phyloP scores from a whole-genome alignment of 2,113 vertebrate species.

The Mobula hypostoma region DNA sequence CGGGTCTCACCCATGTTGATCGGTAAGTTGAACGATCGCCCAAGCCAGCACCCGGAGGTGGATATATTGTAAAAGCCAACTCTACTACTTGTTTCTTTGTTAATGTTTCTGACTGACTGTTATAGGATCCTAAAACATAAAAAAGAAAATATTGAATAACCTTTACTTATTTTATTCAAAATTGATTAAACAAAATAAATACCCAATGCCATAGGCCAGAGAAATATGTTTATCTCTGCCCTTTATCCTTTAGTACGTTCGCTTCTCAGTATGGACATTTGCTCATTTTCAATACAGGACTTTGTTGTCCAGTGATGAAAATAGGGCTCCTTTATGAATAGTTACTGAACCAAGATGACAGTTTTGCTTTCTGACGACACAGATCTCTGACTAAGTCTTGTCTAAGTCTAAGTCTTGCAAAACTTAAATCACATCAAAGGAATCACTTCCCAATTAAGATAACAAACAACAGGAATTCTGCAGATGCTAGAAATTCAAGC shows the following conservation, averaged over 20 bases:
- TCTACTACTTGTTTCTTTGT: conserved; percentile 41
- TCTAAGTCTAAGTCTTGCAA: too few relatives aligned
- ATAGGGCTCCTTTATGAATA: too few relatives aligned
- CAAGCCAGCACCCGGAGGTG: conserved; percentile 37
- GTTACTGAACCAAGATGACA: too few relatives aligned
- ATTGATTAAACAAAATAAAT: not conserved
- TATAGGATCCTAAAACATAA: not conserved
- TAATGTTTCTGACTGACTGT: not conserved
- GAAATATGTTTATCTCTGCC: not conserved
- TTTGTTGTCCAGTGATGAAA: too few relatives aligned
- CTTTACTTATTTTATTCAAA: not conserved
- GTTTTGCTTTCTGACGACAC: too few relatives aligned
- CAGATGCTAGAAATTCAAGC: too few relatives aligned
- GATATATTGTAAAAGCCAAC: conserved; percentile 44
- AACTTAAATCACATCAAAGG: too few relatives aligned
- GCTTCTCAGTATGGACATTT: too few relatives aligned
- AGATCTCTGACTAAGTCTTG: too few relatives aligned
- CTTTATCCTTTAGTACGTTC: not conserved
- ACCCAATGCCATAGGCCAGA: not conserved
- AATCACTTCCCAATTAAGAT: too few relatives aligned
- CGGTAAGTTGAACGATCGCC: not conserved
- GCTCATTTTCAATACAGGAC: not conserved
- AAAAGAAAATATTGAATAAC: conserved; percentile 6
- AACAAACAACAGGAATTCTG: too few relatives aligned
- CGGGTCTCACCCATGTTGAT: not conserved